Evolutionary conservation across 1,140 invertebrate species (phyloP).

Genomic region (Tribolium madens): DNA sequence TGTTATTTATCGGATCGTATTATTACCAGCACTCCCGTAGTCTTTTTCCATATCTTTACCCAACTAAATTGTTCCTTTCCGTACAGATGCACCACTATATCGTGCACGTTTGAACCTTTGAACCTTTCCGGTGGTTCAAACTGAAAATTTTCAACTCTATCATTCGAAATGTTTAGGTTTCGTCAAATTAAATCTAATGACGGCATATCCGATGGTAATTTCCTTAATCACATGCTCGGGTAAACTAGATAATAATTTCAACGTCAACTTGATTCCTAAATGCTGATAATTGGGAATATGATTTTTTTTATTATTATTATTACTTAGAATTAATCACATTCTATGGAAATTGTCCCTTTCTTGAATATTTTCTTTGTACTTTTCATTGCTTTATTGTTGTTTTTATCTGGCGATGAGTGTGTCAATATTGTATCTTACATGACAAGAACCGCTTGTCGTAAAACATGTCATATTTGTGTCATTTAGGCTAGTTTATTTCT

Average conservation of each 20-base stretch:
- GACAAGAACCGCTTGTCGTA: slow-evolving; percentile 40
- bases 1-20: slow-evolving; percentile 53
- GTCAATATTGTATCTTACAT: slow-evolving; percentile 33
- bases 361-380: background rate
- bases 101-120: slow-evolving; percentile 33
- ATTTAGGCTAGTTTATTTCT: slow-evolving; percentile 25
- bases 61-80: slow-evolving; percentile 34
- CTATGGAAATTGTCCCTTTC: background rate
- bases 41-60: slow-evolving; percentile 42
- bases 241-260: slow-evolving; percentile 40
- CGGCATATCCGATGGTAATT: slow-evolving; percentile 43
- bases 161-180: slow-evolving; percentile 30
- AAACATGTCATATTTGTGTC: slow-evolving; percentile 39
- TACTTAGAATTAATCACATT: background rate
- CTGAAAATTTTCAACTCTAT: background rate
- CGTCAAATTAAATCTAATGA: slow-evolving; percentile 39
- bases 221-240: slow-evolving; percentile 46
- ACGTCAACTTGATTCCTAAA: slow-evolving; percentile 25
- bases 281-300: background rate
- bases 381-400: slow-evolving; percentile 32
- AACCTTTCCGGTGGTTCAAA: slow-evolving; percentile 36
- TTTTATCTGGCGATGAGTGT: slow-evolving; percentile 31
- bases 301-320: background rate
- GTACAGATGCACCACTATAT: background rate
- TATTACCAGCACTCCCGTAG: slow-evolving; percentile 49